Evolutionary conservation across 2,797 vertebrate genomes (phyloP), one percentile per base, ranked within the genome.

Genomic region (Pseudochaenichthys georgianus): DNA sequence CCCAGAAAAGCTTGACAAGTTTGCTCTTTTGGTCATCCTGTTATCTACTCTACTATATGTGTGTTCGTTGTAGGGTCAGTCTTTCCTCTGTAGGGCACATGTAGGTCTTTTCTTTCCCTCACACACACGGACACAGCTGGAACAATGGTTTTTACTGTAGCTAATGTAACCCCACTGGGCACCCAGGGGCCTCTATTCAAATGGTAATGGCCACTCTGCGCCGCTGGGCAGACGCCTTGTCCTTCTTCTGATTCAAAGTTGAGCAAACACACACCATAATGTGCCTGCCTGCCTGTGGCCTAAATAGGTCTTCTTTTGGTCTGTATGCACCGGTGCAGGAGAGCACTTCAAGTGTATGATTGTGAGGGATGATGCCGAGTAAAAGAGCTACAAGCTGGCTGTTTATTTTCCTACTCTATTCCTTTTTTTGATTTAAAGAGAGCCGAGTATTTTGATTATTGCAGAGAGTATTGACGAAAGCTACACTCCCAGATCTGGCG

Each of bases 91-190:
- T 43, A 46, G 77, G 65, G 43, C 42, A 64, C 53, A 34, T 1
- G 62, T 10, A 48, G 58, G 75, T 73, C 51, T 57, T 28, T 15
- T 59, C 16, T 41, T 47, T n/a, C 52, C 34, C 21, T 60, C 60
- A 21, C 45, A 79, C 69, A 73, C 23, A 67, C 46, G 59, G 58
- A 73, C 84, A 88, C 86, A 83, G 83, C 80, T 81, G 87, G 78
- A 88, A 92, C 92, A 93, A 89, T 90, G 85, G 80, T 45, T 80
- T 81, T 77, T 81, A 92, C 91, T 92, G 92, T 92, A 88, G 88
- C 87, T 87, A 90, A 90, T 93, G 89, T 92, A 77, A 87, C 88
- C 90, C 90, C 84, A 86, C 75, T 74, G 89, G 77, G 81, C 89
- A 82, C 59, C 70, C 73, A 76, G 88, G 83, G 87, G 82, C 77